These are phyloP conservation scores for Hymenopus coronatus DNA, from an alignment of 2,888 invertebrate species.

Conservation along the genomic window DNA sequence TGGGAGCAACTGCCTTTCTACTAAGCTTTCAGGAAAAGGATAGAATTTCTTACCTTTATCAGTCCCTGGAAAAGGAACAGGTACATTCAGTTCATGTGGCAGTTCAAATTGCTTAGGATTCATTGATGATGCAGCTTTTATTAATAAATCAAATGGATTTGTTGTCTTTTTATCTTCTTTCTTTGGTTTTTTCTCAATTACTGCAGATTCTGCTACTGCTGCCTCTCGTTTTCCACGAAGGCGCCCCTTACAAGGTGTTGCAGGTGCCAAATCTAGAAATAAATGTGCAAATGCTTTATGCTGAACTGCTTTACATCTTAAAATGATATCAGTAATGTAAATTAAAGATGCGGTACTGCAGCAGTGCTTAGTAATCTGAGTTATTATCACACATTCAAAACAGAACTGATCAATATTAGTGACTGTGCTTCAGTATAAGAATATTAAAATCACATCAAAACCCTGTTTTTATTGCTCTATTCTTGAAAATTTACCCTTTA, in stretches of 20 bases:
- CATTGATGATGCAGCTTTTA: slow-evolving; percentile 76
- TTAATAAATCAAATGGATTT: slow-evolving; percentile 68
- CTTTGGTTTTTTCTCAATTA: neutral
- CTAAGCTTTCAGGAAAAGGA: neutral
- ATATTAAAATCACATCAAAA: no score
- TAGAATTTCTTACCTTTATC: slow-evolving; percentile 61
- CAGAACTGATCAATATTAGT: no score
- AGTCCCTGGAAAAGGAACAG: slow-evolving; percentile 76
- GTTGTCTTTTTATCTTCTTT: slow-evolving; percentile 9
- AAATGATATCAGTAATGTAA: no score
- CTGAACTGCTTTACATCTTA: neutral
- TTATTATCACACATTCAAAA: no score
- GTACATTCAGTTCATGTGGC: slow-evolving; percentile 74
- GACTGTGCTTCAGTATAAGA: no score
- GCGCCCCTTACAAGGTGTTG: neutral
- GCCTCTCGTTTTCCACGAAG: slow-evolving; percentile 7
- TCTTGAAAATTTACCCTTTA: no score
- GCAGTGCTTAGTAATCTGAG: neutral
- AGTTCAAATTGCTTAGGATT: slow-evolving; percentile 90
- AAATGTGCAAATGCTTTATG: neutral
- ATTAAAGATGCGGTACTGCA: neutral
- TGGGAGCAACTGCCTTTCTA: neutral
- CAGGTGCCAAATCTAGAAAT: neutral
- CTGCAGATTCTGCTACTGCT: neutral
- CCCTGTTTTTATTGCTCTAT: no score